Evolutionary conservation across 2,888 invertebrate genomes (phyloP).

Genomic region (Therioaphis trifolii): DNA sequence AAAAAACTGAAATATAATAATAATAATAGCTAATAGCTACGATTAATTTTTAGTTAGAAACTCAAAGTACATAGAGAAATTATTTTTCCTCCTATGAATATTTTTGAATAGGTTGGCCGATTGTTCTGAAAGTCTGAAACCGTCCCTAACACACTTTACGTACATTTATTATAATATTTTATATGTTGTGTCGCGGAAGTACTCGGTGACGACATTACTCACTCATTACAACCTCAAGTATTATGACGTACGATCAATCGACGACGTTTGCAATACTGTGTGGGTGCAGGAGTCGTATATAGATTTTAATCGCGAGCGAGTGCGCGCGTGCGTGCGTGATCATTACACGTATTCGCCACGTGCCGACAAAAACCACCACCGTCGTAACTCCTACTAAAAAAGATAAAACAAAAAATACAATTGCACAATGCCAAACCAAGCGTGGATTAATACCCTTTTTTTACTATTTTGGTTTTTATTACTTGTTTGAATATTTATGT

Average conservation of each 20-base stretch:
- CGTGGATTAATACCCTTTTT: neutral
- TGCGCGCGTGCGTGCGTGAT: neutral
- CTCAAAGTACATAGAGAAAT: too few relatives aligned
- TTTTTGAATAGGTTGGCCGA: too few relatives aligned
- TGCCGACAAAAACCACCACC: neutral
- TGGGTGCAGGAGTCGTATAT: neutral
- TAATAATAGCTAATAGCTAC: too few relatives aligned
- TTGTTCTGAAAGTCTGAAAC: too few relatives aligned
- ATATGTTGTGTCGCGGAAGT: too few relatives aligned
- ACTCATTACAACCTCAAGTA: too few relatives aligned
- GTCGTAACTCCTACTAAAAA: neutral
- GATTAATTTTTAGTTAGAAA: too few relatives aligned
- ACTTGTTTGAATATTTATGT: too few relatives aligned
- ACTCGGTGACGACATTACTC: neutral
- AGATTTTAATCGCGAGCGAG: neutral
- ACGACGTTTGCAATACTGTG: neutral
- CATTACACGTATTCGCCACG: neutral
- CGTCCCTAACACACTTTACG: too few relatives aligned
- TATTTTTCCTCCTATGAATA: too few relatives aligned
- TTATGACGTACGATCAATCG: constrained; percentile 40
- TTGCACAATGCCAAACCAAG: neutral
- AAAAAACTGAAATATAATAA: too few relatives aligned
- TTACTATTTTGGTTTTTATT: constrained; percentile 11
- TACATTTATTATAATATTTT: too few relatives aligned
- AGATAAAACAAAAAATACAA: neutral